Conservation (phyloP, 2,888 invertebrate genomes). For the Orchestes rusci region DNA sequence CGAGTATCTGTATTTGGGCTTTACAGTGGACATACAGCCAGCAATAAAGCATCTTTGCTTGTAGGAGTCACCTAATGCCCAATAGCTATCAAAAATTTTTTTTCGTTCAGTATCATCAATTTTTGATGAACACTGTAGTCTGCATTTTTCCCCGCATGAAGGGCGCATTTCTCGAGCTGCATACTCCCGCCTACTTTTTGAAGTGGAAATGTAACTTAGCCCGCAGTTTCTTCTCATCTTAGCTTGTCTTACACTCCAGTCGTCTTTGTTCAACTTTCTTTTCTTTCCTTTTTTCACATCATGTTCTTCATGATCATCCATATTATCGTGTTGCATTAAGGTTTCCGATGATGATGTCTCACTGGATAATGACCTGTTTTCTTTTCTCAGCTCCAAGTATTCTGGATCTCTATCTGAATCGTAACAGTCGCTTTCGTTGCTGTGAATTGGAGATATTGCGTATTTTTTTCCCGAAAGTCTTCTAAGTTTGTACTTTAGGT, state of each 20-base stretch:
- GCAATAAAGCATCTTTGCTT: constrained; percentile 8
- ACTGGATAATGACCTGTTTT: neutral
- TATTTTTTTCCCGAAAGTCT: neutral
- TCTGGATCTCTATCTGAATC: constrained; percentile 9
- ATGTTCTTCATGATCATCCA: too few relatives aligned
- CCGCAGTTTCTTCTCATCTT: constrained; percentile 5
- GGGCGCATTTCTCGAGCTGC: constrained; percentile 13
- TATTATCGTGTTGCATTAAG: neutral
- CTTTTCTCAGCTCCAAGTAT: neutral
- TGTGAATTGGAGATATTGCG: constrained; percentile 7
- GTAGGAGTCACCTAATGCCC: constrained; percentile 15
- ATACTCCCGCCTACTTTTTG: constrained; percentile 12
- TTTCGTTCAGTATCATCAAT: constrained; percentile 13
- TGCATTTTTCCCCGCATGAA: constrained; percentile 11
- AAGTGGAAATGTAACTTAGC: constrained; percentile 11
- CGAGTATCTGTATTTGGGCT: constrained; percentile 10
- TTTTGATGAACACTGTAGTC: constrained; percentile 12
- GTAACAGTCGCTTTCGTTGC: constrained; percentile 1
- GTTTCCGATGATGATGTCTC: constrained; percentile 2
- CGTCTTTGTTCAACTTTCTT: constrained; percentile 7
- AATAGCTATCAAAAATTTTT: constrained; percentile 15
- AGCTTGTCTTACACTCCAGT: constrained; percentile 10
- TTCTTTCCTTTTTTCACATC: constrained; percentile 11
- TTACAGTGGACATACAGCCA: constrained; percentile 14
- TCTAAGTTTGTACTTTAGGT: neutral